These are phyloP conservation scores for Rhinolophus sinicus DNA, from an alignment of 2,113 vertebrate genomes.

Conservation along the genomic window DNA sequence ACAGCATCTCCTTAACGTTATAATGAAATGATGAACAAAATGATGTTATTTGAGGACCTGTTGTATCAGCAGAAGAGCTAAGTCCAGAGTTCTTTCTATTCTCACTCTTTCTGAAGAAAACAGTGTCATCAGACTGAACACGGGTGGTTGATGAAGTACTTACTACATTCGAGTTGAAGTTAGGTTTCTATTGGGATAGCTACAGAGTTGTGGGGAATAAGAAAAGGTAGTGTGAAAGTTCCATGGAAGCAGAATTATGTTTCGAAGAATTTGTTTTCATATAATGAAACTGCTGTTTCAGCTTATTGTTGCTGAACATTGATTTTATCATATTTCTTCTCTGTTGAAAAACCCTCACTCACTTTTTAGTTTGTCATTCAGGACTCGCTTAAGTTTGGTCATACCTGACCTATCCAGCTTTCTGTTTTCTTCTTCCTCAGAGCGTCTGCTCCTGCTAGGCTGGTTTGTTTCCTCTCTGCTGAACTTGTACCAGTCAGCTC, in stretches of 20 bases:
- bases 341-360: background rate
- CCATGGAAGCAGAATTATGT: background rate
- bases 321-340: background rate
- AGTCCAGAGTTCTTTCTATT: background rate
- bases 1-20: background rate
- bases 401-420: background rate
- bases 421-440: background rate
- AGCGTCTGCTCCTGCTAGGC: background rate
- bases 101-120: background rate
- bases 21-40: background rate
- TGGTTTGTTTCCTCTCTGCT: constrained; percentile 5
- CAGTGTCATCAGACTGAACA: background rate
- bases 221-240: background rate
- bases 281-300: background rate
- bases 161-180: background rate
- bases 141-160: background rate
- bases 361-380: background rate
- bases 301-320: background rate
- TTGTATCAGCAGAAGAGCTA: background rate
- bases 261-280: constrained; percentile 29
- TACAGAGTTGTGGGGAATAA: background rate
- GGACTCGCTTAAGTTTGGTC: background rate
- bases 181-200: background rate
- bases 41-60: background rate
- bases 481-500: background rate